phyloP scores from a whole-genome alignment of 2,888 invertebrate genomes.

The Agrochola litura region DNA sequence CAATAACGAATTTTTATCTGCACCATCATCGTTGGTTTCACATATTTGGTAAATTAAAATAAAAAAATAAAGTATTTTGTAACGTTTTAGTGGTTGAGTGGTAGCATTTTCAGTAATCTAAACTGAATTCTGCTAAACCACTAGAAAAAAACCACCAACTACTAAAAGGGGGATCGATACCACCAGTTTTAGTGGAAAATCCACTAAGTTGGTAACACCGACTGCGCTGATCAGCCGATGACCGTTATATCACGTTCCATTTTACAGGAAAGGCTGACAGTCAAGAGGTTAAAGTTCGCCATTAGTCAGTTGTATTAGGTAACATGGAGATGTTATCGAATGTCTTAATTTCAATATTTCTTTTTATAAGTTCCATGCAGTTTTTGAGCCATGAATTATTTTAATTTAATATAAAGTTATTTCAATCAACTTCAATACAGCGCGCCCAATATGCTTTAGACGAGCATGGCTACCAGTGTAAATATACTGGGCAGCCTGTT shows the following conservation, averaged over 20 bases:
- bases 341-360: not conserved
- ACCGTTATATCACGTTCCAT: conserved; percentile 75
- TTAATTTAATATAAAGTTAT: not conserved
- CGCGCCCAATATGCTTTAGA: not conserved
- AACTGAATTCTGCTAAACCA: no score
- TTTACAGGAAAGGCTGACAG: no score
- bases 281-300: not conserved
- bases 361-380: not conserved
- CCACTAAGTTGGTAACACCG: no score
- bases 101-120: no score
- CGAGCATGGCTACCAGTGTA: not conserved
- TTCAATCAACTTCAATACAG: not conserved
- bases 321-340: not conserved
- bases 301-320: not conserved
- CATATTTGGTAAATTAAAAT: no score
- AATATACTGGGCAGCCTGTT: not conserved
- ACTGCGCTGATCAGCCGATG: conserved; percentile 36
- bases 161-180: no score
- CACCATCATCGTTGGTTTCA: no score
- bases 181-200: no score
- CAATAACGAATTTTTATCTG: no score
- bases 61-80: no score
- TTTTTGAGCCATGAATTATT: not conserved
- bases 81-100: no score
- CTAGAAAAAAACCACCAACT: no score